These are phyloP conservation scores for Gambusia yucatana DNA, from an alignment of 2,797 vertebrate genomes.

Conservation along the genomic window DNA sequence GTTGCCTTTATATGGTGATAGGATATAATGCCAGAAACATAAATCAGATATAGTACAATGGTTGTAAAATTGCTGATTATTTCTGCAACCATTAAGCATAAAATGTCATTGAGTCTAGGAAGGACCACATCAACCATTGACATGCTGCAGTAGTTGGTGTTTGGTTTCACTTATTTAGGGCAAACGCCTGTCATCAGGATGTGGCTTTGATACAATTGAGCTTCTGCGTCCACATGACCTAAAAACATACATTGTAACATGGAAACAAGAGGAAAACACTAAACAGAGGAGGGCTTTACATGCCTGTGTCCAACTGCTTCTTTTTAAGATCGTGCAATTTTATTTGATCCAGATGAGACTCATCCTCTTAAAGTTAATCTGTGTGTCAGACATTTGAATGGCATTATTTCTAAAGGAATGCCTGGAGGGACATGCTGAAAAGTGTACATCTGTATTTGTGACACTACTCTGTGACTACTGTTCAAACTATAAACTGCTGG, in stretches of 20 bases:
- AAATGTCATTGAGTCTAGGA: not conserved
- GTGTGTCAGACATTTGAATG: constrained; percentile 12
- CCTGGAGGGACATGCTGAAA: not conserved
- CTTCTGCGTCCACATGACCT: constrained; percentile 15
- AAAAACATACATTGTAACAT: constrained; percentile 16
- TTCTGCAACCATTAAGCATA: not conserved
- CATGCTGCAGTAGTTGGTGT: constrained; percentile 24
- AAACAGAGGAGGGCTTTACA: constrained; percentile 9
- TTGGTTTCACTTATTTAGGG: constrained; percentile 36
- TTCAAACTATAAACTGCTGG: not conserved
- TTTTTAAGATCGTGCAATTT: constrained; percentile 29
- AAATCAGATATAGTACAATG: not conserved
- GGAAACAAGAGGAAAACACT: constrained; percentile 20
- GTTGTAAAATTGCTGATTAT: not conserved
- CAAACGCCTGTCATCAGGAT: constrained; percentile 19
- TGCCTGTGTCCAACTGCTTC: constrained; percentile 22
- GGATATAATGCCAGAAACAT: not conserved
- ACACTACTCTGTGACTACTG: not conserved
- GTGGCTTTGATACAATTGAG: constrained; percentile 31
- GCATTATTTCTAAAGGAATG: constrained; percentile 1
- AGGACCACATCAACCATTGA: constrained; percentile 7
- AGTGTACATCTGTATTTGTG: not conserved
- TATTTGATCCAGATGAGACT: constrained; percentile 20
- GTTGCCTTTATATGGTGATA: not conserved
- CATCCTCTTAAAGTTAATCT: constrained; percentile 21